Evolutionary conservation across 2,113 vertebrate species (phyloP).

Genomic region (Trematocara zebra): DNA sequence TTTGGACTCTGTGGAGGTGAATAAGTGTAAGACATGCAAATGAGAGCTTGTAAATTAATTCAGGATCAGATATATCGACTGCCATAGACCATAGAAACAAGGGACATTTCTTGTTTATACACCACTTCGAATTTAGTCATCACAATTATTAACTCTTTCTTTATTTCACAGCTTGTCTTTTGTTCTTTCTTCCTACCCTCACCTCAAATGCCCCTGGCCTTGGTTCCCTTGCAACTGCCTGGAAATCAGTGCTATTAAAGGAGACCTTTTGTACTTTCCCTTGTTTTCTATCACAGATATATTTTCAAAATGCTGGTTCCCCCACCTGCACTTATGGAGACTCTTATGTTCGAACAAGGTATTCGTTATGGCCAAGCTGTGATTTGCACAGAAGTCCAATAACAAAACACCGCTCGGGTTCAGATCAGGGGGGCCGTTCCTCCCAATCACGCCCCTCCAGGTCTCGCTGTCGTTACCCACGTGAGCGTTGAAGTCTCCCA

Average conservation of each 20-base stretch:
- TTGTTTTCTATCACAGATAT: background rate
- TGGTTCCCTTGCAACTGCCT: background rate
- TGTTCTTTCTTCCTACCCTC: background rate
- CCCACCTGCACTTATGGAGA: too few relatives aligned
- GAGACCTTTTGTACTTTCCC: background rate
- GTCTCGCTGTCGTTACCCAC: too few relatives aligned
- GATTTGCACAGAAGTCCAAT: too few relatives aligned
- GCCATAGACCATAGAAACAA: background rate
- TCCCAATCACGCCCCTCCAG: too few relatives aligned
- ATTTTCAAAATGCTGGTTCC: background rate
- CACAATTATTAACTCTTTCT: background rate
- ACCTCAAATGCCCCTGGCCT: background rate
- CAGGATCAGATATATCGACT: background rate
- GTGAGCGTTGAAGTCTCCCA: too few relatives aligned
- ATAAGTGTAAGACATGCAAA: background rate
- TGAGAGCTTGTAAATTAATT: background rate
- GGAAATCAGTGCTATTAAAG: background rate
- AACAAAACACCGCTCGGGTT: too few relatives aligned
- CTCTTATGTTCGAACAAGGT: too few relatives aligned
- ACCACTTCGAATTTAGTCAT: rapidly evolving
- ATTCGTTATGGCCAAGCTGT: too few relatives aligned
- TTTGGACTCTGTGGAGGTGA: background rate
- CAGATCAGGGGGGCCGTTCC: too few relatives aligned
- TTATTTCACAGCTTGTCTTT: background rate
- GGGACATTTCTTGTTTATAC: background rate